These are phyloP conservation scores for Nowickia ferox DNA, from an alignment of 2,888 invertebrate genomes.

Conservation along the genomic window DNA sequence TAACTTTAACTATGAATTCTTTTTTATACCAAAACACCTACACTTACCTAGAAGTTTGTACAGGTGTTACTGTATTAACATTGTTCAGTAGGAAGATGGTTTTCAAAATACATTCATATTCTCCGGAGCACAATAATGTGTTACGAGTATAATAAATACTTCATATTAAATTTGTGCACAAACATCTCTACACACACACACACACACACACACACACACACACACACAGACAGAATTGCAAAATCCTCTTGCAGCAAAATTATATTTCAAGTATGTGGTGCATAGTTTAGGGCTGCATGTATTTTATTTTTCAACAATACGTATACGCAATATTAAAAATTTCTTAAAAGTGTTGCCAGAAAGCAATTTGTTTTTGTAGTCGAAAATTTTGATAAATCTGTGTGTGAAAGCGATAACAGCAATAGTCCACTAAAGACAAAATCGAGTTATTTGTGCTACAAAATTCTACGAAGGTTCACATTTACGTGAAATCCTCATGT, in stretches of 20 bases:
- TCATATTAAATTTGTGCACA: constrained; percentile 53
- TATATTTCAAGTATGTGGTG: constrained; percentile 10
- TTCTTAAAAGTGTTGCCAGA: too few species aligned
- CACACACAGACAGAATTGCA: neutral
- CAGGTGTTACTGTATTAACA: neutral
- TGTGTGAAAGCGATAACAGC: too few species aligned
- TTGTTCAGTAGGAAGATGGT: constrained; percentile 17
- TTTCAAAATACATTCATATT: constrained; percentile 40
- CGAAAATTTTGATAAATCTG: too few species aligned
- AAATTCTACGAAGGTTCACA: too few species aligned
- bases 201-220: constrained; percentile 6
- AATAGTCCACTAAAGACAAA: too few species aligned
- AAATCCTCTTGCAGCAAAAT: neutral
- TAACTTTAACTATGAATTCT: neutral
- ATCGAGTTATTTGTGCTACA: too few species aligned
- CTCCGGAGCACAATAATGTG: constrained; percentile 35
- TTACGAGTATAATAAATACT: constrained; percentile 49
- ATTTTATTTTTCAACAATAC: neutral
- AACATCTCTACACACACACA: neutral
- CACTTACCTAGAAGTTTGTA: neutral
- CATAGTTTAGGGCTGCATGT: constrained; percentile 42
- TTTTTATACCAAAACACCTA: neutral
- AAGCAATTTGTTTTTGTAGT: too few species aligned
- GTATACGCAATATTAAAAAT: constrained; percentile 8
- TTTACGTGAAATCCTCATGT: too few species aligned